Conservation (phyloP, 2,113 vertebrate genomes). For the Lathamus discolor region DNA sequence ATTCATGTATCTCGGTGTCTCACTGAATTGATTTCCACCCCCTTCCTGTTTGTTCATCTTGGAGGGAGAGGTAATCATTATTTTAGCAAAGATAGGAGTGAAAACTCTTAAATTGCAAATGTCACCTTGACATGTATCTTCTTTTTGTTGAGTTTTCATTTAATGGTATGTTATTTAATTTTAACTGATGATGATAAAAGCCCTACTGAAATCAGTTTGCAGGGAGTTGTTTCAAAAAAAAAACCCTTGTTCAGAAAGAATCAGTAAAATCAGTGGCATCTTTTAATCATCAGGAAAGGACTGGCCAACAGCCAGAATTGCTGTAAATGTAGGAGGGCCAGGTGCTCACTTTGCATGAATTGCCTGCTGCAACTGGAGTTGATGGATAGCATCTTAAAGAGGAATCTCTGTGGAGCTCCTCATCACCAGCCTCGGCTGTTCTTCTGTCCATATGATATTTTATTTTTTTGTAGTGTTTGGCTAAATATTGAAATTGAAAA, state of each 20-base stretch:
- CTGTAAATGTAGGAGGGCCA: not conserved
- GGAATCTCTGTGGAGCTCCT: not conserved
- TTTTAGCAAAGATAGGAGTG: not conserved
- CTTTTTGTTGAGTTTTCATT: not conserved
- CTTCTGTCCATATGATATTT: not conserved
- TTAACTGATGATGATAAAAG: not conserved
- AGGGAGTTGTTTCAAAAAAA: not conserved
- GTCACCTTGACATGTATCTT: not conserved
- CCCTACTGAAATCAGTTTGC: not conserved
- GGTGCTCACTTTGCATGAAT: not conserved
- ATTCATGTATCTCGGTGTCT: not conserved
- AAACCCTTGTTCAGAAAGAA: not conserved
- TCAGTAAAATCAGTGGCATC: not conserved
- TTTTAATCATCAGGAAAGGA: not conserved
- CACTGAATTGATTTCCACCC: conserved; percentile 15
- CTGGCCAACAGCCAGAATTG: not conserved
- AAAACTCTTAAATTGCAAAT: not conserved
- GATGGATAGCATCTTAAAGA: not conserved
- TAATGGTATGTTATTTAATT: not conserved
- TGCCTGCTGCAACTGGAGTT: not conserved
- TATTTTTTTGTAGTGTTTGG: not conserved
- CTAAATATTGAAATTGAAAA: not conserved
- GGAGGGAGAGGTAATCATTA: not conserved
- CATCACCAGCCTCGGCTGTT: not conserved
- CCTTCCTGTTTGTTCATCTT: not conserved